Evolutionary conservation across 2,113 vertebrate genomes (phyloP).

Genomic region (Peromyscus leucopus): DNA sequence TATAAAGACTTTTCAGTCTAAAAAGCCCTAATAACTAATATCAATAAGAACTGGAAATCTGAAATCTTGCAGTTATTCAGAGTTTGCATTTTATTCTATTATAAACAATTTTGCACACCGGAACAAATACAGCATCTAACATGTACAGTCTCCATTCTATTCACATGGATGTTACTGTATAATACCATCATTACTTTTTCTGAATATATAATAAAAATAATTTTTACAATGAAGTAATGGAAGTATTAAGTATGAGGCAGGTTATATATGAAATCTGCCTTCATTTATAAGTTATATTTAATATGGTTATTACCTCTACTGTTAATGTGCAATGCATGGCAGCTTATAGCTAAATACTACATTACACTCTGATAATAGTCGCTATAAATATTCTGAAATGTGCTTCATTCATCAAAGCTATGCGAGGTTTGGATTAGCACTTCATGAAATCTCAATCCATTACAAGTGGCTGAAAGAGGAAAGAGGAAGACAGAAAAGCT

Average conservation of each 20-base stretch:
- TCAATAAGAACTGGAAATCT: conserved; percentile 54
- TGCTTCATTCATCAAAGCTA: conserved; percentile 70
- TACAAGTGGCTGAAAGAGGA: background rate
- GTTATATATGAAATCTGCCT: conserved; percentile 62
- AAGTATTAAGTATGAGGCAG: conserved; percentile 57
- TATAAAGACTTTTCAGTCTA: conserved; percentile 51
- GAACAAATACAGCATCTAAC: background rate
- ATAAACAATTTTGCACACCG: conserved; percentile 41
- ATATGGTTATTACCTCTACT: conserved; percentile 54
- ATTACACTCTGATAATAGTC: conserved; percentile 70
- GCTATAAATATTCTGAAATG: conserved; percentile 70
- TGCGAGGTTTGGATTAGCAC: background rate
- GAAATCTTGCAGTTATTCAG: conserved; percentile 59
- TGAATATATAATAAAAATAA: conserved; percentile 69
- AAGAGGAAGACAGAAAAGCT: conserved; percentile 42
- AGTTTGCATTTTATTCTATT: conserved; percentile 52
- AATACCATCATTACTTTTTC: conserved; percentile 73
- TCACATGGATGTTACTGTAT: background rate
- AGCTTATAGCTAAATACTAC: conserved; percentile 54
- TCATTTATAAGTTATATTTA: conserved; percentile 68
- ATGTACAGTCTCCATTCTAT: conserved; percentile 9
- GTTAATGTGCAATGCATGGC: conserved; percentile 51
- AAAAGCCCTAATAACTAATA: conserved; percentile 48
- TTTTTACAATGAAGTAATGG: conserved; percentile 68
- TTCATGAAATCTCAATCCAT: conserved; percentile 38